Percentiles rank a stretch among this genome's conserved stretches.
phyloP scores from a whole-genome alignment of 2,888 invertebrate species.

The Limnephilus marmoratus region DNA sequence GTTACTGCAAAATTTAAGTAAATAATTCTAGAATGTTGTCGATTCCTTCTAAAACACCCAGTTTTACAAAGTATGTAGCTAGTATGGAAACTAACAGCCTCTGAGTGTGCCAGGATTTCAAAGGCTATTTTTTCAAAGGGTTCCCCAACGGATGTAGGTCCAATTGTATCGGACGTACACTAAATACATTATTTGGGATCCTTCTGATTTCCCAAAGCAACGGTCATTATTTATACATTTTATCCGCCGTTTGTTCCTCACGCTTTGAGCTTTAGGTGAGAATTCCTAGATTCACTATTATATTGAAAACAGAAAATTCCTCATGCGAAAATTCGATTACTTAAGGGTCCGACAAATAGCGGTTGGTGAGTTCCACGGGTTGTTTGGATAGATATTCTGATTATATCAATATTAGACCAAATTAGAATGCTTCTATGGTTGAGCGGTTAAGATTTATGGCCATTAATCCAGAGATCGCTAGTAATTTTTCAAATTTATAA shows the following conservation, averaged over 20 bases:
- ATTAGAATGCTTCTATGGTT: too few relatives aligned
- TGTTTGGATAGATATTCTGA: neutral
- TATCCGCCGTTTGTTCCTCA: neutral
- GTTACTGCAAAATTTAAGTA: too few relatives aligned
- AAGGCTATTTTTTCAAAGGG: neutral
- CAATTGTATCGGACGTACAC: conserved; percentile 33
- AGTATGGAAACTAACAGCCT: neutral
- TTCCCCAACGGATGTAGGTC: conserved; percentile 25
- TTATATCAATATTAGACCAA: neutral
- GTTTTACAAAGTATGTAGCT: neutral
- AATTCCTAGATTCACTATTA: neutral
- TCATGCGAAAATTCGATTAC: neutral
- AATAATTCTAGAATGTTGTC: too few relatives aligned
- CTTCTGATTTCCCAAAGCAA: conserved; percentile 35
- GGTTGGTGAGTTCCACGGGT: neutral
- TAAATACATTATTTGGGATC: conserved; percentile 28
- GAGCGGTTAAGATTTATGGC: too few relatives aligned
- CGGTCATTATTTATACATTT: conserved; percentile 21
- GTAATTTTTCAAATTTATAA: too few relatives aligned
- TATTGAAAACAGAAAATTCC: neutral
- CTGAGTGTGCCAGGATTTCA: neutral
- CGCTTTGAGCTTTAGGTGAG: neutral
- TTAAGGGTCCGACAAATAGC: neutral
- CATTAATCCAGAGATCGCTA: too few relatives aligned
- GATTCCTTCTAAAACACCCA: neutral